Evolutionary conservation across 1,140 invertebrate genomes (phyloP).

Genomic region (Atopsyche davidsoni): DNA sequence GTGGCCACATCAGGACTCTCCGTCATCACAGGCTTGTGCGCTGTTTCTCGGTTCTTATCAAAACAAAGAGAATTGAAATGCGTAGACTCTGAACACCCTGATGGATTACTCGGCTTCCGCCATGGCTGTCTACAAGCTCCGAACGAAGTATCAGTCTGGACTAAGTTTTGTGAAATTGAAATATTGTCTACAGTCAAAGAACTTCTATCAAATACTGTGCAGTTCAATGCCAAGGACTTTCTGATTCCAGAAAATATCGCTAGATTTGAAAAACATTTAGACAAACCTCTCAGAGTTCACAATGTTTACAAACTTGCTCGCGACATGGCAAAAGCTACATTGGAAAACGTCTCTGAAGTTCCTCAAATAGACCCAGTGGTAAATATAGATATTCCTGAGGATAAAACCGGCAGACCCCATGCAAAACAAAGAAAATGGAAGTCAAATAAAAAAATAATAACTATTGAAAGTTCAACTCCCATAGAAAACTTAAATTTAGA

Average conservation of each 20-base stretch:
- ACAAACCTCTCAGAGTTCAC: conserved; percentile 77
- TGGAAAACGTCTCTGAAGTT: conserved; percentile 7
- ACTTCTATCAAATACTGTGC: conserved; percentile 15
- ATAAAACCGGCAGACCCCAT: conserved; percentile 26
- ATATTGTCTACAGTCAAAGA: conserved; percentile 49
- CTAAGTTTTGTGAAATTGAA: conserved; percentile 87
- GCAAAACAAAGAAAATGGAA: conserved; percentile 46
- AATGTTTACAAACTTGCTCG: conserved; percentile 75
- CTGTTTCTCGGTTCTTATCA: conserved; percentile 61
- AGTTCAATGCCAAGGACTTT: conserved; percentile 20
- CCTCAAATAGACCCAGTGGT: conserved; percentile 20
- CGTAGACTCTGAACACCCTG: conserved; percentile 35
- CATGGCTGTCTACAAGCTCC: conserved; percentile 72
- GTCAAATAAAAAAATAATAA: conserved; percentile 36
- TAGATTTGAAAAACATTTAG: conserved; percentile 79
- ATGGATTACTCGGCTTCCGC: conserved; percentile 67
- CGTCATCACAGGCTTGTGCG: conserved; percentile 64
- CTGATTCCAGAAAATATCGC: conserved; percentile 57
- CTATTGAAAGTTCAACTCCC: conserved; percentile 40
- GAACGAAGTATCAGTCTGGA: conserved; percentile 83
- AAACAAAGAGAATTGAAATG: conserved; percentile 35
- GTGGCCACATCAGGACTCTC: conserved; percentile 51
- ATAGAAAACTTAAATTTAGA: conserved; percentile 51
- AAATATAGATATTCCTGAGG: conserved; percentile 17
- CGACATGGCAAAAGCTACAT: conserved; percentile 50